phyloP scores from a whole-genome alignment of 2,888 invertebrate species.

The Chrysolina haemoptera region DNA sequence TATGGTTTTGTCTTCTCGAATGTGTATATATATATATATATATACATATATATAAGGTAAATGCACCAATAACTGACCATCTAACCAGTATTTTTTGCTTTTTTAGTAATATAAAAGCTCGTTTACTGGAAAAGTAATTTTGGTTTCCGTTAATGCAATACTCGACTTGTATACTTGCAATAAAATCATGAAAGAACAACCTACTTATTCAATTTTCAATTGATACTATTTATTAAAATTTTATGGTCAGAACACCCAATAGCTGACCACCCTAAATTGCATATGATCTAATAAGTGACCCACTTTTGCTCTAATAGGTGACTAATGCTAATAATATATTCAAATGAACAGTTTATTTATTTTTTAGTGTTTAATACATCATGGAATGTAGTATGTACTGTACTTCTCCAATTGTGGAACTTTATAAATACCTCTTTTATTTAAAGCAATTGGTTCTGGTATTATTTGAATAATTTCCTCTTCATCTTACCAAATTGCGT shows the following conservation, averaged over 20 bases:
- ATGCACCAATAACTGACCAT: too few relatives aligned
- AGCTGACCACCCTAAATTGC: constrained; percentile 4
- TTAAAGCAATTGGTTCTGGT: constrained; percentile 15
- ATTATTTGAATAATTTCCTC: constrained; percentile 23
- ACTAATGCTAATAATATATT: constrained; percentile 23
- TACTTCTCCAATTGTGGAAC: constrained; percentile 17
- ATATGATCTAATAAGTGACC: constrained; percentile 26
- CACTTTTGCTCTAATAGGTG: constrained; percentile 17
- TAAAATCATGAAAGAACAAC: neutral
- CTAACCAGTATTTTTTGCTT: too few relatives aligned
- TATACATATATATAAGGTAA: too few relatives aligned
- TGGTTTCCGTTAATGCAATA: too few relatives aligned
- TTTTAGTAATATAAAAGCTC: too few relatives aligned
- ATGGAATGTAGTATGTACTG: constrained; percentile 13
- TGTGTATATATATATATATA: too few relatives aligned
- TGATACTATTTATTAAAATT: constrained; percentile 26
- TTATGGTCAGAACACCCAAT: constrained; percentile 24
- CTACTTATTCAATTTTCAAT: constrained; percentile 13
- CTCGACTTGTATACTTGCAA: too few relatives aligned
- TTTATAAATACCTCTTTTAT: constrained; percentile 13
- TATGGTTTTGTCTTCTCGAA: too few relatives aligned
- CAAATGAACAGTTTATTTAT: constrained; percentile 27
- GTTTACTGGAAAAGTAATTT: too few relatives aligned
- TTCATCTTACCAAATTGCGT: constrained; percentile 25
- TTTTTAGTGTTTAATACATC: constrained; percentile 20